These are phyloP conservation scores for Paracanthobrama guichenoti DNA, from an alignment of 2,113 vertebrate species.

Conservation along the genomic window DNA sequence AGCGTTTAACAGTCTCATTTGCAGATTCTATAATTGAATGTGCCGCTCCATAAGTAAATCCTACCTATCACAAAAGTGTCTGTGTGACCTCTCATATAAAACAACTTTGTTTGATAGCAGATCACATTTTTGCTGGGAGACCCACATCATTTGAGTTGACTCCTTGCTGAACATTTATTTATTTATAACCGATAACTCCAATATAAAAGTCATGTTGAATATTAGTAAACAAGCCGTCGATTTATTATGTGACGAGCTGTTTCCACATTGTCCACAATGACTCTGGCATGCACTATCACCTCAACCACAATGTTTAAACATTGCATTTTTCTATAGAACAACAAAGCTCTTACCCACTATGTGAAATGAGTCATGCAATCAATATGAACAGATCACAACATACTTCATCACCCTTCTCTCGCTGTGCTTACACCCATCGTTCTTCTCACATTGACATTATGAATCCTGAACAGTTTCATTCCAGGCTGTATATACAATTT, in stretches of 20 bases:
- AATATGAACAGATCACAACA: background rate
- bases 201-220: background rate
- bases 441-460: constrained; percentile 12
- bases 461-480: background rate
- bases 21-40: background rate
- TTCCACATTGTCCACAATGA: background rate
- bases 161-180: too few species aligned
- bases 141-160: too few species aligned
- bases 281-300: background rate
- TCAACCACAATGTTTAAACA: background rate
- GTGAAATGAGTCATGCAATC: constrained; percentile 5
- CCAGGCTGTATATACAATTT: background rate
- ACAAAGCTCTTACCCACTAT: background rate
- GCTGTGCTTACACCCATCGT: background rate
- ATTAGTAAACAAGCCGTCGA: background rate
- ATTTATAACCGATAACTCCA: background rate
- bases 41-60: background rate
- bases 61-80: background rate
- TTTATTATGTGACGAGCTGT: background rate
- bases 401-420: constrained; percentile 2
- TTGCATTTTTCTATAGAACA: background rate
- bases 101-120: background rate
- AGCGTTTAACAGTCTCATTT: background rate
- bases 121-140: too few species aligned
- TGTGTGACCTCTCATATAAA: background rate